Evolutionary conservation across 1,140 invertebrate species (phyloP).

Genomic region (Dysdera silvatica): DNA sequence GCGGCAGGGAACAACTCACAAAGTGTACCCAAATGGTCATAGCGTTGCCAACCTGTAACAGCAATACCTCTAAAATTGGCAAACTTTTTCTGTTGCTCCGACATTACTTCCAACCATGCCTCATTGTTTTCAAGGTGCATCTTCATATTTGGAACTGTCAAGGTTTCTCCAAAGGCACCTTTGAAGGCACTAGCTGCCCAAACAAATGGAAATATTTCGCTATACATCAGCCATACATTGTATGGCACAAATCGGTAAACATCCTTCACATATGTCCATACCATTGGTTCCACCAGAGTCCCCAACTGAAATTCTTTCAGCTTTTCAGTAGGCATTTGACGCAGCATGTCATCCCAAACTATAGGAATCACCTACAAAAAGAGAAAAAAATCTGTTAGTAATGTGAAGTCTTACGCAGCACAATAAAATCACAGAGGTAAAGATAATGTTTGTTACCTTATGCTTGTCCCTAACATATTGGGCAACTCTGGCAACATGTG

Average conservation of each 20-base stretch:
- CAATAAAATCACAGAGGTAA: not conserved
- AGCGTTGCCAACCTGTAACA: conserved; percentile 67
- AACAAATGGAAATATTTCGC: conserved; percentile 69
- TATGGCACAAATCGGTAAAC: conserved; percentile 51
- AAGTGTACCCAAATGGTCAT: conserved; percentile 85
- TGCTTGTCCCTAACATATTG: conserved; percentile 43
- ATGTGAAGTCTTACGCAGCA: not conserved
- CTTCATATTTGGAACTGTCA: conserved; percentile 55
- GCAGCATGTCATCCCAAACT: conserved; percentile 93
- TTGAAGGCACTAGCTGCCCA: conserved; percentile 92
- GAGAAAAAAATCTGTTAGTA: not conserved
- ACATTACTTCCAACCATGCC: conserved; percentile 61
- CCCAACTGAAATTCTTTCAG: conserved; percentile 55
- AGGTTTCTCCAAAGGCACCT: conserved; percentile 64
- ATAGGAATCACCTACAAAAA: conserved; percentile 49
- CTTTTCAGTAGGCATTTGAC: conserved; percentile 51
- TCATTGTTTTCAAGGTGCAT: conserved; percentile 63
- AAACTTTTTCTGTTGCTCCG: conserved; percentile 50
- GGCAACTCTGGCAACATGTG: conserved; percentile 54
- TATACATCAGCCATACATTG: conserved; percentile 68
- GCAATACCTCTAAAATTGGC: conserved; percentile 53
- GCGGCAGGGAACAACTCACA: conserved; percentile 75
- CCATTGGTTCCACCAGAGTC: conserved; percentile 70
- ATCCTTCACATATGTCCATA: conserved; percentile 57
- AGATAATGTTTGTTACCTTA: conserved; percentile 25